A percentile compares a stretch with the other conserved stretches of the same genome.
Conservation (phyloP, 2,113 vertebrate species). For the Abramis brama region DNA sequence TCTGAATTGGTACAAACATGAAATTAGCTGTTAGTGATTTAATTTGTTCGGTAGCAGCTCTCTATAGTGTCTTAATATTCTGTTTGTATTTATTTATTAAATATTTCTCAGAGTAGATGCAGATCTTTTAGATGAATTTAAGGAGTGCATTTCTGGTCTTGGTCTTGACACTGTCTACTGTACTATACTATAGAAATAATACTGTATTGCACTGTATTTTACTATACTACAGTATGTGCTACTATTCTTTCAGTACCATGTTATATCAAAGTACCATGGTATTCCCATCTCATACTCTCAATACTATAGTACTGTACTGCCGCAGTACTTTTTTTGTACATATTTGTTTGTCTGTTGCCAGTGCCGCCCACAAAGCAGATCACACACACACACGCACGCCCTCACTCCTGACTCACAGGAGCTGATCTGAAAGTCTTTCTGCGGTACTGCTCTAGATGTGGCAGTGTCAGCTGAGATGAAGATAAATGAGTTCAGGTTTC, state of each 20-base stretch:
- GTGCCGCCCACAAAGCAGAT: not conserved
- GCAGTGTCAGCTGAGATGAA: conserved; percentile 27
- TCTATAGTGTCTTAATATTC: too few relatives aligned
- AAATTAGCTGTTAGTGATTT: too few relatives aligned
- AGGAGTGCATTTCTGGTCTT: too few relatives aligned
- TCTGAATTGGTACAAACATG: too few relatives aligned
- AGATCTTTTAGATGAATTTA: too few relatives aligned
- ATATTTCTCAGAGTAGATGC: too few relatives aligned
- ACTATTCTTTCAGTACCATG: not conserved
- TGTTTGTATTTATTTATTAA: too few relatives aligned
- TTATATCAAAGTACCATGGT: not conserved
- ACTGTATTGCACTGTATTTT: too few relatives aligned
- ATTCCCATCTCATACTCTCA: not conserved
- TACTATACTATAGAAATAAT: too few relatives aligned
- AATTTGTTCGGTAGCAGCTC: too few relatives aligned
- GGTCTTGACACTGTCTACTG: too few relatives aligned
- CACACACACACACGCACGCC: not conserved
- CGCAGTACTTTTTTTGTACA: not conserved
- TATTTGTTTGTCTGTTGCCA: not conserved
- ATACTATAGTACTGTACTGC: not conserved
- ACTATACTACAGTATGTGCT: not conserved
- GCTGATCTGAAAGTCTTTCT: conserved; percentile 21
- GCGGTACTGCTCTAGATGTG: not conserved
- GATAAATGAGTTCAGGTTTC: conserved; percentile 37
- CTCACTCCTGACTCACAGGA: conserved; percentile 2